phyloP scores from a whole-genome alignment of 2,797 vertebrate species.

The Phaenicophaeus curvirostris region DNA sequence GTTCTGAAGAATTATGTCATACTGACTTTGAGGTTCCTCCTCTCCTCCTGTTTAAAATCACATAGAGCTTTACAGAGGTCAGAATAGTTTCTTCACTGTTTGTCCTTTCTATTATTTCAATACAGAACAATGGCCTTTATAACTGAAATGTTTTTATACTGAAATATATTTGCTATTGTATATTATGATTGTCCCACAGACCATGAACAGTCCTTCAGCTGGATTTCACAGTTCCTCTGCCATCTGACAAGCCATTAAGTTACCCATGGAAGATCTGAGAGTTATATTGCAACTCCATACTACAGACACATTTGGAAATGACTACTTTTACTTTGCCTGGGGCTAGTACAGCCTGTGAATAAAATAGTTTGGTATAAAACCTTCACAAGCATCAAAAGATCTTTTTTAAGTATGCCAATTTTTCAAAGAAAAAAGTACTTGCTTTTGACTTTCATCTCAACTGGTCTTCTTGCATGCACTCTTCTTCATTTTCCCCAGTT shows the following conservation, averaged over 20 bases:
- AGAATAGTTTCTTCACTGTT: constrained; percentile 13
- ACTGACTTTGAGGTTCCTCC: background rate
- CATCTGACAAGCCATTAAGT: background rate
- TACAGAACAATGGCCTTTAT: constrained; percentile 27
- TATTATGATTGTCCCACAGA: constrained; percentile 47
- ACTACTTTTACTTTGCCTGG: background rate
- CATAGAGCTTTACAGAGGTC: constrained; percentile 16
- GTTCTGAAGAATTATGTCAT: fast-evolving
- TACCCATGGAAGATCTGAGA: background rate
- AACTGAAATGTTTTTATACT: background rate
- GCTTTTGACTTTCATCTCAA: background rate
- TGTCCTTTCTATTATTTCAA: constrained; percentile 17
- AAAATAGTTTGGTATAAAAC: background rate
- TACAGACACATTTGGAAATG: background rate
- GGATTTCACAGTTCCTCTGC: background rate
- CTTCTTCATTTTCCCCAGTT: background rate
- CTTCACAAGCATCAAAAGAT: background rate
- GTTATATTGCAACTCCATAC: background rate
- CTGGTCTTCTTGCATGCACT: background rate
- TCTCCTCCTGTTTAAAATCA: background rate
- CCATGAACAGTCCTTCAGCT: constrained; percentile 27
- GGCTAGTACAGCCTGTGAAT: background rate
- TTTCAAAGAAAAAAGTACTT: background rate
- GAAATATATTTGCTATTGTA: constrained; percentile 44
- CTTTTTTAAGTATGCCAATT: background rate